These are phyloP conservation scores for Ovis canadensis DNA, from an alignment of 2,113 vertebrate species.

Conservation along the genomic window DNA sequence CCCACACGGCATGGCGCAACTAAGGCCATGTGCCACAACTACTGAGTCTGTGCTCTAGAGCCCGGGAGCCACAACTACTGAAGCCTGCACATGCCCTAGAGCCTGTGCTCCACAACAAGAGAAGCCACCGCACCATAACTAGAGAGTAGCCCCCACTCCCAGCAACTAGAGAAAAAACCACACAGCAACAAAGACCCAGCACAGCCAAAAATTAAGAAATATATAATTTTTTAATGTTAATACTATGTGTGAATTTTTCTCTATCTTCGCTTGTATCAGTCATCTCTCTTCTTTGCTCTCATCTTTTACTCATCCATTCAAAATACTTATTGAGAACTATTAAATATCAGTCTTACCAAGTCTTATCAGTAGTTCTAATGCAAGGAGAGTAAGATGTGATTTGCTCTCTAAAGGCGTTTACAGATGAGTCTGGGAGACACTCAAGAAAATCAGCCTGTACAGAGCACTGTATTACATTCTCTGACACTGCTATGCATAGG, in stretches of 20 bases:
- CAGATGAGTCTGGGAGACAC: neutral
- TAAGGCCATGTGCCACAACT: neutral
- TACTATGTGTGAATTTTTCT: neutral
- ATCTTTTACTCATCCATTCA: conserved; percentile 2
- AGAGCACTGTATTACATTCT: neutral
- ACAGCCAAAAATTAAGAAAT: neutral
- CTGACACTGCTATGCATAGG: neutral
- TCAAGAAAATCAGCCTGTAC: neutral
- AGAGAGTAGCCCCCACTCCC: neutral
- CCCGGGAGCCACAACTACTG: neutral
- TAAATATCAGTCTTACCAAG: conserved; percentile 23
- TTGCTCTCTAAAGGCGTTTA: neutral
- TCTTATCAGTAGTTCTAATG: neutral
- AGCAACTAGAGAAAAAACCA: neutral
- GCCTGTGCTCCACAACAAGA: neutral
- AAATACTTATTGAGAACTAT: neutral
- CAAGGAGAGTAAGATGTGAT: neutral
- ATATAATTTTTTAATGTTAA: neutral
- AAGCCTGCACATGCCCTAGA: neutral
- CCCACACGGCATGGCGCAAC: neutral
- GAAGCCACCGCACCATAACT: neutral
- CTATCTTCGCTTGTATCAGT: neutral
- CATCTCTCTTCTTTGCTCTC: neutral
- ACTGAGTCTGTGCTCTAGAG: neutral
- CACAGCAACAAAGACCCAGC: neutral